Conservation (phyloP, 1,140 invertebrate genomes). For the Whitmania pigra region DNA sequence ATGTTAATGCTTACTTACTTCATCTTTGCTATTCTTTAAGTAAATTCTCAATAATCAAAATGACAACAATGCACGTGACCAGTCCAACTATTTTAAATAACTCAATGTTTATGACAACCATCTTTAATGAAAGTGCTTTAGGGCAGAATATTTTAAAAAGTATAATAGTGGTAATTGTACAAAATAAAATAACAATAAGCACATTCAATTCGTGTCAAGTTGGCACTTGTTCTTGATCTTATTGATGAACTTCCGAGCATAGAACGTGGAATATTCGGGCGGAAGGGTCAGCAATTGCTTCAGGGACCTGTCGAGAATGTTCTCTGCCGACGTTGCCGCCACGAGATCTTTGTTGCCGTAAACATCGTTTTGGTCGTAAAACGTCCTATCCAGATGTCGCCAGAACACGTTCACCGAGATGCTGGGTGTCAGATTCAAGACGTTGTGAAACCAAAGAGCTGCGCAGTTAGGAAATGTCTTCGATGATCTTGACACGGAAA, state of each 20-base stretch:
- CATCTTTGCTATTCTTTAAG: too few relatives aligned
- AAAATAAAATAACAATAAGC: too few relatives aligned
- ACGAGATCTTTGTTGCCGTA: conserved; percentile 51
- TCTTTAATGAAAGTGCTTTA: too few relatives aligned
- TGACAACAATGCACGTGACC: too few relatives aligned
- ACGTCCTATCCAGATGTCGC: conserved; percentile 43
- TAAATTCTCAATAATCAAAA: too few relatives aligned
- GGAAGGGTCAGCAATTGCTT: conserved; percentile 44
- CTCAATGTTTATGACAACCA: too few relatives aligned
- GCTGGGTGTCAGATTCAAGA: conserved; percentile 45
- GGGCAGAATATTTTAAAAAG: too few relatives aligned
- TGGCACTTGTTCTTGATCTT: conserved; percentile 31
- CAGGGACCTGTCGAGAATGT: conserved; percentile 45
- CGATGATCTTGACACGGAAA: neutral
- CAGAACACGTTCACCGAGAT: conserved; percentile 53
- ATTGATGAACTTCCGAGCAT: conserved; percentile 41
- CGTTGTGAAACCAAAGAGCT: conserved; percentile 54
- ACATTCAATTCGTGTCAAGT: too few relatives aligned
- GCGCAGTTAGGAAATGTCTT: conserved; percentile 20
- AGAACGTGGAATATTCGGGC: conserved; percentile 47
- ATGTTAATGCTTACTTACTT: too few relatives aligned
- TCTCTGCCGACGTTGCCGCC: conserved; percentile 43
- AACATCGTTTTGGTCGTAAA: conserved; percentile 49
- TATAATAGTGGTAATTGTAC: too few relatives aligned
- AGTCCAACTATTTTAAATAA: too few relatives aligned